Base-by-base conservation (phyloP, 2,797 vertebrate genomes). In the Xyrichtys novacula region DNA sequence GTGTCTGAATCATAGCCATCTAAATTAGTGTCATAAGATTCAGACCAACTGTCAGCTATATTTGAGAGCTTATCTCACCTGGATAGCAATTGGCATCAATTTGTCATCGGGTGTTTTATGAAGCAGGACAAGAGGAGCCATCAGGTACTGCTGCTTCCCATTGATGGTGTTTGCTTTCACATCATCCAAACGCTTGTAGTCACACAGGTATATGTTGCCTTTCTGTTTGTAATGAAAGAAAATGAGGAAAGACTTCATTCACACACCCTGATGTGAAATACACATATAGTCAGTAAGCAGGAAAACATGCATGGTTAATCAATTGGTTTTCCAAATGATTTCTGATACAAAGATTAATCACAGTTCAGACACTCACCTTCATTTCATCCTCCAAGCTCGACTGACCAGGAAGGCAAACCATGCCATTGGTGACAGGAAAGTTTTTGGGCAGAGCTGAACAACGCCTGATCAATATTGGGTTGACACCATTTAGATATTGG, bases 81-180 rank as follows among this genome's bases (percentile, higher is more conserved):
- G 92, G 70, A 93, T 94, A 16, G 92, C 92, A 0, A 94, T 83
- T 6, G 92, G 93, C 69, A 90, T 76, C 73, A 94, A 48, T 9
- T 89, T 77, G 19, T 87, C 49, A 1, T 91, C 57, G 0, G 71
- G 64, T 0, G 42, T 74, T 8, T 85, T 84, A 75, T 93, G 66
- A 22, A 93, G 60, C 38, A 93, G 74, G 42, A 91, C 91, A 5
- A 94, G 67, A 0, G 92, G 93, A 3, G 83, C 87, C 0, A 84
- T 74, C 36, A 92, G 56, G 47, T 92, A 74, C 72, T 93, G 92
- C 65, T 78, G 67, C 44, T 81, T 77, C 2, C 74, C 89, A 0
- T 84, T 73, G 58, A 93, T 79, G 16, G 53, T 62, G 16, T 88
- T 73, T 0, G 90, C 49, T 2, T 86, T 61, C 50, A 93, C 62